Evolutionary conservation across 2,113 vertebrate species (phyloP), one percentile per base, ranked within the genome.

Genomic region (Hemiprocne comata): DNA sequence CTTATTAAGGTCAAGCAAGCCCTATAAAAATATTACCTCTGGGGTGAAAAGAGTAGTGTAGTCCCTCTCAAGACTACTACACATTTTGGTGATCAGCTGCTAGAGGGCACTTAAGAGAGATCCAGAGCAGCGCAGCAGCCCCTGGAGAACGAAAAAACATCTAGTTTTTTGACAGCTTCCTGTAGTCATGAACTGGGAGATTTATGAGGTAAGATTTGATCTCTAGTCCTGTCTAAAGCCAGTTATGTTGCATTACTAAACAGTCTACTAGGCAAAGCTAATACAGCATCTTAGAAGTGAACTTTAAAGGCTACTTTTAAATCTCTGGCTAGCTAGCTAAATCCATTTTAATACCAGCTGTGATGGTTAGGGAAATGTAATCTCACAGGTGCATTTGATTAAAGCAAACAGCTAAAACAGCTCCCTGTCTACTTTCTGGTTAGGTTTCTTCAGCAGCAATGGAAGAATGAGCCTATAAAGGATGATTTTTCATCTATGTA

Each of bases 131-230:
- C 80, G 69, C 72, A 61, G 9, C 58, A 94, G 75, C 60, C 96
- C 66, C 90, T 65, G 57, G 95, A 96, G 97, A 94, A 85, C 62
- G 48, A 89, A 96, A 93, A 51, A 96, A 95, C 94, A 96, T 93
- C 95, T 95, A 93, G 90, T 87, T 97, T 42, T 96, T 94, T 97
- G 96, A 96, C 96, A 96, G 92, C 70, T 94, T 95, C 66, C 66
- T 91, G 66, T 95, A 94, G 95, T 87, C 93, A 95, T 83, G 95
- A 97, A 95, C 40, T 87, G 70, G 85, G 94, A 97, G 95, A 97
- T 97, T 97, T 96, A 97, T 97, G 92, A 97, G 94, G 62, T 93
- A 95, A 95, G 90, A 95, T 95, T 93, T 97, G 92, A 96, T 97
- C 93, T 96, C 92, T 89, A 94, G 95, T 93, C 81, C 90, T 85